phyloP scores from a whole-genome alignment of 2,113 vertebrate genomes.

The Tympanuchus pallidicinctus region DNA sequence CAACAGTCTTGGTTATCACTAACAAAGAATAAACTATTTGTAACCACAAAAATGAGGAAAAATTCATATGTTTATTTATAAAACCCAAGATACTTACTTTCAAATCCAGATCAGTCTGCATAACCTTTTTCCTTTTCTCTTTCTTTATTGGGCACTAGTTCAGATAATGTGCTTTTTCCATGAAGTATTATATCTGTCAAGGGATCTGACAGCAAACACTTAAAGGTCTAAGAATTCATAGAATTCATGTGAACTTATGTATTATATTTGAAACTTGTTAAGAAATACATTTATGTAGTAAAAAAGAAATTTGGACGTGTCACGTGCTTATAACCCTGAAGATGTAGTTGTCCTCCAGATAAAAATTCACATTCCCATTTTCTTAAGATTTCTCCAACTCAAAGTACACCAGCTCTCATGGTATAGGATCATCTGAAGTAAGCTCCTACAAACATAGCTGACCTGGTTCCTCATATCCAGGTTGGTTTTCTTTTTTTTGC shows the following conservation, averaged over 20 bases:
- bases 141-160: background rate
- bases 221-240: background rate
- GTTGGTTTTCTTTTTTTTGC: background rate
- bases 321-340: background rate
- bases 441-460: background rate
- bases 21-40: background rate
- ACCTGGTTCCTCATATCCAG: background rate
- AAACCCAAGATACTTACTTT: background rate
- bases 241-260: background rate
- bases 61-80: background rate
- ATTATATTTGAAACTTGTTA: background rate
- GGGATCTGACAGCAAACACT: background rate
- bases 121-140: background rate
- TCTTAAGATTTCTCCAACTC: background rate
- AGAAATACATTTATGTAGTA: background rate
- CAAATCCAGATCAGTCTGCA: background rate
- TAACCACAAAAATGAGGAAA: background rate
- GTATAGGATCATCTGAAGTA: background rate
- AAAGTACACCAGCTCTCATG: background rate
- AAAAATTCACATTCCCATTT: background rate
- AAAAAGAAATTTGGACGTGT: background rate
- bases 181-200: background rate
- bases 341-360: background rate
- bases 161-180: background rate
- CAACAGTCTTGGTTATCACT: background rate